Base-by-base conservation (phyloP, 2,113 vertebrate genomes). In the Pangasianodon gigas region DNA sequence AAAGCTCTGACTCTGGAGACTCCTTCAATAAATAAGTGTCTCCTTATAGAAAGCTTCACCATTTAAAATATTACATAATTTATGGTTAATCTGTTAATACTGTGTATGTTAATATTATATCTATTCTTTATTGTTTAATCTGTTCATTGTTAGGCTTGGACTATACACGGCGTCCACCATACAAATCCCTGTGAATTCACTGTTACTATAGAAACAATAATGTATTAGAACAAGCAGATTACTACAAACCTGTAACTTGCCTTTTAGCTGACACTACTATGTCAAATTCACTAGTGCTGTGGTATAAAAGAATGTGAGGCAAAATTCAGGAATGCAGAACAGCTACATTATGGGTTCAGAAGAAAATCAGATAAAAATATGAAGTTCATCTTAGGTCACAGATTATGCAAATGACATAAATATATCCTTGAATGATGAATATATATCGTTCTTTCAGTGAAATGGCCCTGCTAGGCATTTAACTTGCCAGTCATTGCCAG, bases 271-370 rank as follows among this genome's bases (percentile, higher is more conserved):
- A 32, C 3, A 14, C 65, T 69, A 2, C 3, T 69, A 69, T 69
- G 21, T 32, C 11, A 69, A 69, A 69, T 69, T 71, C 19, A 44
- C 7, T 19, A 24, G 18, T 75, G 18, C 6, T 77, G 65, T 77
- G 21, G 54, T 84, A 85, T 52, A 82, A 88, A 84, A 51, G 24
- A 90, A 87, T 52, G 24, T 24, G 62, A 88, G 65, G 62, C 14
- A 85, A 75, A 87, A 81, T 51, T 51, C 37, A 75, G 16, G 24
- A 60, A 85, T 46, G 32, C 56, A 69, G 77, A 87, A 74, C 54
- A 41, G 48, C n/a, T 56, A 32, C 80, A 84, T 75, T 83, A 71
- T 56, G 11, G 87, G 67, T 74, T 90, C 14, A 77, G 83, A 46
- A 48, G 37, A 90, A 83, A 52, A 79, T 77, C 41, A 79, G 75